These are phyloP conservation scores for Chiridota heheva DNA, from an alignment of 35 echinoderm and acorn worm genomes.

Conservation along the genomic window DNA sequence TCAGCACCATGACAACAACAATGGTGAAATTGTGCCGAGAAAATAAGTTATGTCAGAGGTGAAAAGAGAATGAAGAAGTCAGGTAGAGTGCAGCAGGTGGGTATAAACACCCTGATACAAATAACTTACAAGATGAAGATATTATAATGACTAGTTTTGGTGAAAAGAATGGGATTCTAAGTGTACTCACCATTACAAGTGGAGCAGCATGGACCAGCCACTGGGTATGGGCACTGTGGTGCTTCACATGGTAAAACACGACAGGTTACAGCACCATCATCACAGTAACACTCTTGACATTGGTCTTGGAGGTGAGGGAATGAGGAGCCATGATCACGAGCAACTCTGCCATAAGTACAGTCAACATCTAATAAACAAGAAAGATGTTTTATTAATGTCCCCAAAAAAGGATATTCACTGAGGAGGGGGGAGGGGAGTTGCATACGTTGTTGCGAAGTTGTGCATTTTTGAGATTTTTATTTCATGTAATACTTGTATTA, in stretches of 20 bases:
- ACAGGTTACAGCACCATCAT: slow-evolving; percentile 70
- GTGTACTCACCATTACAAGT: slow-evolving; percentile 79
- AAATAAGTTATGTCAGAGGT: too few species aligned
- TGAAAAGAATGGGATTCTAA: too few species aligned
- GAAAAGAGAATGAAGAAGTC: too few species aligned
- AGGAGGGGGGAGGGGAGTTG: background rate
- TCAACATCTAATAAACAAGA: background rate
- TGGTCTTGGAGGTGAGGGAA: slow-evolving; percentile 35
- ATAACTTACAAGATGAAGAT: too few species aligned
- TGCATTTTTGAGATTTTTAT: too few species aligned
- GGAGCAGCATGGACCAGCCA: slow-evolving; percentile 70
- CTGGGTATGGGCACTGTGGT: slow-evolving; percentile 76
- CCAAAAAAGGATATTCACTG: background rate
- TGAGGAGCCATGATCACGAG: slow-evolving; percentile 23
- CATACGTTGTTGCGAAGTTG: too few species aligned
- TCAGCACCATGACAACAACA: too few species aligned
- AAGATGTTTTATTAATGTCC: background rate
- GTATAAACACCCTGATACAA: too few species aligned
- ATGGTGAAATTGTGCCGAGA: too few species aligned
- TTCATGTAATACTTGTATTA: slow-evolving; percentile 4
- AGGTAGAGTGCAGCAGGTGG: too few species aligned
- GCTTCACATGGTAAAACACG: slow-evolving; percentile 43
- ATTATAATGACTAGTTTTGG: background rate
- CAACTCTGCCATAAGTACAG: slow-evolving; percentile 2
- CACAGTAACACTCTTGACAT: slow-evolving; percentile 73